Percentiles rank a stretch among this genome's conserved stretches.
phyloP scores from a whole-genome alignment of 2,113 vertebrate genomes.

The human (Homo sapiens) region DNA sequence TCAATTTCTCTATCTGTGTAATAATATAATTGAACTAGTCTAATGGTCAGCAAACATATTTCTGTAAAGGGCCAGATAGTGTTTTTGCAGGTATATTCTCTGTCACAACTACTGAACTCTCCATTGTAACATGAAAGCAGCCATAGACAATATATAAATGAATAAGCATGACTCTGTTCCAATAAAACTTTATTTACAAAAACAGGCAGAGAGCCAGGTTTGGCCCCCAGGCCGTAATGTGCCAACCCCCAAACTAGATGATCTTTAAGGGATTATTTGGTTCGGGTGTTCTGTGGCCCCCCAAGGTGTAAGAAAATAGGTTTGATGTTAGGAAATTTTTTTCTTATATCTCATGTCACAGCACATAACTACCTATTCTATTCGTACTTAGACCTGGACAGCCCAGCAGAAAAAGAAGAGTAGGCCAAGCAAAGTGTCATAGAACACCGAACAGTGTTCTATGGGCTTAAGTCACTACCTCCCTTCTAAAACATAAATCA shows the following conservation, averaged over 20 bases:
- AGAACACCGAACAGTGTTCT: background rate
- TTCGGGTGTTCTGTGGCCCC: background rate
- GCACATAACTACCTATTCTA: background rate
- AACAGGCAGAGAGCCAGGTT: background rate
- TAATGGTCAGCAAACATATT: background rate
- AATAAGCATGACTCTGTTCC: background rate
- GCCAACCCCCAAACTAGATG: background rate
- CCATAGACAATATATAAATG: background rate
- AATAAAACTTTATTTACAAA: constrained; percentile 30
- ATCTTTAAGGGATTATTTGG: background rate
- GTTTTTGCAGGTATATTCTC: background rate
- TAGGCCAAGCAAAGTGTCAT: background rate
- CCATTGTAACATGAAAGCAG: background rate
- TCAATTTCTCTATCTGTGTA: background rate
- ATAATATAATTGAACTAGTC: background rate
- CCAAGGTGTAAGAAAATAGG: background rate
- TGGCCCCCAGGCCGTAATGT: background rate
- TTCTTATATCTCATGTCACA: background rate
- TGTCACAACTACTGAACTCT: background rate
- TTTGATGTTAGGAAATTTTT: background rate
- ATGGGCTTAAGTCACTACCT: background rate
- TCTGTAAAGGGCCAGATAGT: background rate
- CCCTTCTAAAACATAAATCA: background rate
- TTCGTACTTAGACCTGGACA: background rate
- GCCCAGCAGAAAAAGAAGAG: background rate